Conservation (phyloP, 1,140 invertebrate species). For the Papilio aristodemus region DNA sequence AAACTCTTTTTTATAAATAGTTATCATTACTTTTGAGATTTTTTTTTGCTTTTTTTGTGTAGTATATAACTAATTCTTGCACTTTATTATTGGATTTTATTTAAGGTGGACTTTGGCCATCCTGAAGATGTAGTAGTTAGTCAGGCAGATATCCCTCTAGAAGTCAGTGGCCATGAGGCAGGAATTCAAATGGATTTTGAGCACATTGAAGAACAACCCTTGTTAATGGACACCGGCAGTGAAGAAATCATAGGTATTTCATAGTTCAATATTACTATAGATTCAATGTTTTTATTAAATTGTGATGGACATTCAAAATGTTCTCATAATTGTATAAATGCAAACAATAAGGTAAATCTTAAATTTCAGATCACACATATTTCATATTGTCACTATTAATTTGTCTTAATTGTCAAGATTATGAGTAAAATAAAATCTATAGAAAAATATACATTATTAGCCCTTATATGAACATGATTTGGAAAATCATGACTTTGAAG, state of each 20-base stretch:
- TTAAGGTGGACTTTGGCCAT: conserved; percentile 67
- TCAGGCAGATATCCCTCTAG: conserved; percentile 55
- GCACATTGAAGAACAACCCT: conserved; percentile 57
- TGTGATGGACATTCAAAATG: not conserved
- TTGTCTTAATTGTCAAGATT: no score
- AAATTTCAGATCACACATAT: no score
- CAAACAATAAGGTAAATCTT: no score
- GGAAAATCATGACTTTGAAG: no score
- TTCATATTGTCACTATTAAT: no score
- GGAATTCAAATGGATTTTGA: conserved; percentile 70
- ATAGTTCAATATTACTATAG: not conserved
- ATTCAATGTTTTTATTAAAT: not conserved
- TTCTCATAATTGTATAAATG: not conserved
- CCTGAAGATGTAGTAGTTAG: conserved; percentile 52
- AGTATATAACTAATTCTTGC: not conserved
- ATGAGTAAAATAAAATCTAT: no score
- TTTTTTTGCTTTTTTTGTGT: conserved; percentile 24
- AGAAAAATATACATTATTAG: no score
- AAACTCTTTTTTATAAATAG: not conserved
- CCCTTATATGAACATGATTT: no score
- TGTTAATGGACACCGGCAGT: conserved; percentile 64
- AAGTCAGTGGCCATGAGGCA: conserved; percentile 46
- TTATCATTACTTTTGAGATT: conserved; percentile 13
- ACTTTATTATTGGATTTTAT: conserved; percentile 24
- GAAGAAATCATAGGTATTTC: conserved; percentile 69